Base-by-base conservation (phyloP, 1,140 invertebrate species). In the Teleogryllus occipitalis region DNA sequence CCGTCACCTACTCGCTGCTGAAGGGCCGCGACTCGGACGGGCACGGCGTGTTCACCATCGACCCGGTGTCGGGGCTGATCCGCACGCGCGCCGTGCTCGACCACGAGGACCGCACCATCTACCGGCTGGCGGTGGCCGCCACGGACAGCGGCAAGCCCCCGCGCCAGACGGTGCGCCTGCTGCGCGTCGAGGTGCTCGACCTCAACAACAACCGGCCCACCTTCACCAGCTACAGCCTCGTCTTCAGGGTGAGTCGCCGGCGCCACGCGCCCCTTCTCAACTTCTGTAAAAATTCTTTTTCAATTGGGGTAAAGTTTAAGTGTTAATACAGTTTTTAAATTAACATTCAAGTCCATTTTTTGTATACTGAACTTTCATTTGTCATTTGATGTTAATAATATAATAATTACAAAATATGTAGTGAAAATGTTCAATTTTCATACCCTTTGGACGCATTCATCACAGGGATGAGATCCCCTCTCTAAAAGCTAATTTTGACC, bases 161-260 rank as follows among this genome's bases (percentile, higher is more conserved):
- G 39, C 91, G 91, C 84, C 91, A 95, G 86, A 93, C 92, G 77
- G 89, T 95, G n/a, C 90, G 94, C 78, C 90, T 93, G 78, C 87
- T 96, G 47, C 90, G 95, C 82, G 92, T 98, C 27, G 94, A 96
- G 86, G 95, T 98, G 22, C 86, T 96, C 82, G 95, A 97, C 85
- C 88, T 97, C 74, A 96, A 97, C 85, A 96, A 98, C 85, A 95
- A 96, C 86, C 89, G 95, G 83, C 96, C 96, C 47, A 95, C 93
- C 78, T 97, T 97, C 86, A 95, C 94, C 72, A 95, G 94, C 83
- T 96, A 95, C 78, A 96, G 94, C 86, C 88, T 97, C 81, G 91
- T 91, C 77, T 97, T 97, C 87, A 92, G 91, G 88, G 94, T 96
- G 85, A 91, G 89, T 88, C 82, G n/a, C 27, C 27, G 1, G 27